Evolutionary conservation across 1,140 invertebrate genomes (phyloP), one percentile per base, ranked within the genome.

Genomic region (Araneus ventricosus): DNA sequence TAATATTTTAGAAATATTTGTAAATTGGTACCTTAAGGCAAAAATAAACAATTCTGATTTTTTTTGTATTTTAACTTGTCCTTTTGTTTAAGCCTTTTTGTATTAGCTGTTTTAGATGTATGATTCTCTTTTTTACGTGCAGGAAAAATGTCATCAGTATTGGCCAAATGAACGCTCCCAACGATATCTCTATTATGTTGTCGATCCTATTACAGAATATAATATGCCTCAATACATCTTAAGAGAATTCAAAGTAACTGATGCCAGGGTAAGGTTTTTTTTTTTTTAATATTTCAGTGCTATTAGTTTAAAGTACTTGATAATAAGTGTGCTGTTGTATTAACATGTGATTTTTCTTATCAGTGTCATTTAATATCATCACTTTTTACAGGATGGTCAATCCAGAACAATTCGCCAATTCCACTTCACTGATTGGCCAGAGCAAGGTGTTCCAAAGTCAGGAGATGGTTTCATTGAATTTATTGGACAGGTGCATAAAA

Each of bases 401-500:
- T 99, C 98, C 7, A 96, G 99, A 86, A 99, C 99, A 20, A 97
- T 99, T 39, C 96, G 99, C 45, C 99, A 99, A 95, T 99, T 99
- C 96, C 99, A 99, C 95, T 99, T 99, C 96, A 99, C 98, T 87
- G 99, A 99, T 95, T 99, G 99, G 99, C 99, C 99, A 0, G 99
- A 99, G 95, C 95, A 94, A 57, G 98, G 98, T 87, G 98, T 99
- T 34, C 99, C 99, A 1, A 99, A 99, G 95, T 98, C 98, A 57
- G 99, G 98, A 1, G 99, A 99, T 95, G 98, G 98, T 34, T 99
- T 99, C 95, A 99, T 99, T 94, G 98, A 99, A 95, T 99, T 99
- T 95, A 99, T 99, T 94, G 98, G 99, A n/a, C 99, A 99, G 95
- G 99, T 99, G 57, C 99, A 99, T 96, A 99, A 99, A 96, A 99